Base-by-base conservation (phyloP, 1,140 invertebrate genomes). In the Anastrepha obliqua region DNA sequence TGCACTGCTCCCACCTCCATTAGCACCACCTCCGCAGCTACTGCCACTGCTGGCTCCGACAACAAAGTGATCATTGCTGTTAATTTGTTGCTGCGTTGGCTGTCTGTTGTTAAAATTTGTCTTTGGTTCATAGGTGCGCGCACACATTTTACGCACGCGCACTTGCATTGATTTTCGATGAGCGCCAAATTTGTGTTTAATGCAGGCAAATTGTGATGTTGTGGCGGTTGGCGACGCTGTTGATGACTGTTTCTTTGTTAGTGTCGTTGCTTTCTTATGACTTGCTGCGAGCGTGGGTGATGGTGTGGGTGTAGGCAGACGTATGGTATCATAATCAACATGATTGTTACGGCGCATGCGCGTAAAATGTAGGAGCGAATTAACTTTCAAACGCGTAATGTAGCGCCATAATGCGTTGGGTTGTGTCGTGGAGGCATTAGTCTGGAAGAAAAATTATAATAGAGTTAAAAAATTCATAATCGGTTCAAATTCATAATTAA, bases 131-230 rank as follows among this genome's bases (percentile, higher is more conserved):
- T 88, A 67, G n/a, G 55, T 59, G 42, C 87, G 60, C 3, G 55
- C 62, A 11, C 85, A 88, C 58, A 88, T 64, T 42, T 88, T 88
- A 20, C 87, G 62, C 78, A 89, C 87, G 60, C 85, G 88, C 20
- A 58, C 29, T 62, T 87, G 74, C 44, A 89, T 88, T 17, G 88
- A 89, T 81, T 89, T 89, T 29, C 88, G 60, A 17, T 89, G 87
- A 13, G 58, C 85, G 7, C 88, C 88, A 47, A 88, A 86, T 87
- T 88, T 88, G 39, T 62, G 47, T 39, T 81, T 74, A 51, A 88
- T 87, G 59, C 42, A 85, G 55, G 81, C 44, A 59, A 88, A 88
- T 47, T 78, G 86, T 44, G 88, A 88, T 86, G 85, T 47, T n/a
- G 58, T 2, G 42, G 58, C 58, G 2, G 88, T 20, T n/a, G 62